Evolutionary conservation across 92 coral and sea anemone genomes (phyloP), one percentile per base, ranked within the genome.

Genomic region (Zoanthus gigantus): DNA sequence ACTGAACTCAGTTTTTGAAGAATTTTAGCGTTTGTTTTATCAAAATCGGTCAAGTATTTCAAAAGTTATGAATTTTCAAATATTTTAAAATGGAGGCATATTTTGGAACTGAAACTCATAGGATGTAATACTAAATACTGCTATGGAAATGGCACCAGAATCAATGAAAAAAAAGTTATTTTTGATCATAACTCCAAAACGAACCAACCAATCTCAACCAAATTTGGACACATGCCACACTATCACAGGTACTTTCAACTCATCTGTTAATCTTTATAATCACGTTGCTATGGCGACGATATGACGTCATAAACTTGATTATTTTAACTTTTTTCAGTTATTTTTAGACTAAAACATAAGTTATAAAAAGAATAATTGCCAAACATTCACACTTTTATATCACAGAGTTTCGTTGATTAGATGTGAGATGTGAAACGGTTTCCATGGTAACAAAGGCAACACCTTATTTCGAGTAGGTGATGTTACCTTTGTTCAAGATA

Each of bases 41-140:
- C 80, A 50, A 76, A 76, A 76, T 76, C 80, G 60, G 63, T 47
- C 80, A 76, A 76, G 34, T 28, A 76, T 52, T 76, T 76, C 80
- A 48, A 28, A 53, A 76, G 80, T 76, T 76, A 76, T 72, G 50
- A 72, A 72, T 72, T 72, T 72, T 72, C 32, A 32, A 72, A 32
- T 72, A 72, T 72, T 72, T 72, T 32, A 72, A 9, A 72, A 72
- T 14, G 18, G 8, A 72, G 76, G 76, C 52, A 72, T 72, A 32
- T 15, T 72, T 72, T 72, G 76, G 76, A 72, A 72, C 76, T n/a
- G 68, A 65, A 65, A 65, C 71, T 65, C 31, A 65, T n/a, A 42
- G 76, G 76, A 34, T 72, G 37, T 73, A 73, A 8, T 45, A 42
- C 77, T 12, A 73, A 73, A 45, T 73, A 37, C 77, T 67, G 72